phyloP scores from a whole-genome alignment of 1,140 invertebrate species.

The Potamilus streckersoni region DNA sequence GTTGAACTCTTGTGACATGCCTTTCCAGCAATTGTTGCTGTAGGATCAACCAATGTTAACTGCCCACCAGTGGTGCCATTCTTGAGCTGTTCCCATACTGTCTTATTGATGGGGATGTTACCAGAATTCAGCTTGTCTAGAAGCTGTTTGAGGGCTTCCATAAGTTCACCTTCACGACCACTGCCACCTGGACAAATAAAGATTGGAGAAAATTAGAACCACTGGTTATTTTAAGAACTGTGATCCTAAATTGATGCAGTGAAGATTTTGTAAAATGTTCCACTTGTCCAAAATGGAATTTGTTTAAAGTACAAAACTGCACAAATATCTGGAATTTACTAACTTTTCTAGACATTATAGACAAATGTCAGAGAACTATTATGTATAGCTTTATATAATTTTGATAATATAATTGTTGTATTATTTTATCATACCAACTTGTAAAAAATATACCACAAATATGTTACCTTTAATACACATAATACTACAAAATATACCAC shows the following conservation, averaged over 20 bases:
- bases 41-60: not conserved
- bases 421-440: too few relatives aligned
- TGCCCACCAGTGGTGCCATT: conserved; percentile 29
- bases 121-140: conserved; percentile 59
- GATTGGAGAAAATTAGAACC: not conserved
- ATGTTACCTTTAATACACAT: too few relatives aligned
- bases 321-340: too few relatives aligned
- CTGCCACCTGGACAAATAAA: conserved; percentile 33
- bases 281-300: too few relatives aligned
- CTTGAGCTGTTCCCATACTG: conserved; percentile 47
- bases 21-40: not conserved
- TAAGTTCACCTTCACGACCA: conserved; percentile 57
- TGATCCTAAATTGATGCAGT: not conserved
- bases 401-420: too few relatives aligned
- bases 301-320: too few relatives aligned
- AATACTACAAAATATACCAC: too few relatives aligned
- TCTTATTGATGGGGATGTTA: conserved; percentile 53
- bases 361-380: too few relatives aligned
- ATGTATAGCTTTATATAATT: too few relatives aligned
- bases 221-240: not conserved
- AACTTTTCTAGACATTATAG: too few relatives aligned
- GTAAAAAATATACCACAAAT: too few relatives aligned
- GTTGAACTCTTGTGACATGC: not conserved
- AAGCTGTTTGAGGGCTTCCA: conserved; percentile 57
- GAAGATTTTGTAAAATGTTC: too few relatives aligned